Evolutionary conservation across 2,888 invertebrate genomes (phyloP), one percentile per base, ranked within the genome.

Genomic region (Noctuana brunneofusca): DNA sequence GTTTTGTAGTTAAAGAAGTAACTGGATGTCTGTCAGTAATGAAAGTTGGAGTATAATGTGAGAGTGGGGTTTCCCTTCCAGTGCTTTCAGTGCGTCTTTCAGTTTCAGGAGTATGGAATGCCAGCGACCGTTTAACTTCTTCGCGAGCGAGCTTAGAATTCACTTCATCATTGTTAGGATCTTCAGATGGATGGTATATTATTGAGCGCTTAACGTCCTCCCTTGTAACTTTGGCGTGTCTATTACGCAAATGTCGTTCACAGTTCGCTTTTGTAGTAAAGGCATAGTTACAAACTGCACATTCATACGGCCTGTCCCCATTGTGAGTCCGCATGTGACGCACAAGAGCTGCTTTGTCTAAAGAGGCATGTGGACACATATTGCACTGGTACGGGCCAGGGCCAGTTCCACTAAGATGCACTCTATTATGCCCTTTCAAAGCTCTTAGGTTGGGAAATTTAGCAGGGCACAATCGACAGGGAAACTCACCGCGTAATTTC

Each of bases 211-310:
- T 97, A 0, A 98, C 96, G 72, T 98, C 97, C 71, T 97, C 97
- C 59, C 97, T 93, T 1, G 96, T 95, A 0, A 95, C 93, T 83
- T 97, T 97, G 0, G 96, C 95, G 76, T 98, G 98, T 22, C 97
- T 94, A 82, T 98, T 98, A 68, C 98, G 93, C 72, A 98, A 93
- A 83, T 99, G 98, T 5, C 98, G 93, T 86, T 99, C 98, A 82
- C 99, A 99, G 80, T 99, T 98, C 1, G 98, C 98, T 89, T 98
- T 98, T 0, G 98, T 98, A 24, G 98, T 98, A 84, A 99, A 99
- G 2, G 98, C 98, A 78, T 97, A 98, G 76, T 97, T 97, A 84
- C 99, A 99, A n/a, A 98, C 93, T 0, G 96, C 95, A 79, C 98
- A 99, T 82, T 98, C 97, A 79, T 97, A 98, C 0, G 98, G 98